Conservation (phyloP, 2,113 vertebrate genomes). For the Bambusicola thoracicus region DNA sequence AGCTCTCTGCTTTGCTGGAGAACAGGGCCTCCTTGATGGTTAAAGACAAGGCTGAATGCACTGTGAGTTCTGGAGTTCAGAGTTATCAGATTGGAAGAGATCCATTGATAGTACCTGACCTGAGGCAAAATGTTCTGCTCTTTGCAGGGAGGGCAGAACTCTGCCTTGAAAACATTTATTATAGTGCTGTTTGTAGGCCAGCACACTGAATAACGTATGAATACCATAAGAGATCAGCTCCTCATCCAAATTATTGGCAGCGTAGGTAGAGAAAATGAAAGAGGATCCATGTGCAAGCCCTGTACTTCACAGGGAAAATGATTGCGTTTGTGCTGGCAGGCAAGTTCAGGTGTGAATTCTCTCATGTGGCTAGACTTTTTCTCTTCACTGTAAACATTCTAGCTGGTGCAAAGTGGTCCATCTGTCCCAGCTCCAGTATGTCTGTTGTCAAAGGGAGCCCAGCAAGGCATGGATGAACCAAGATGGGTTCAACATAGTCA, state of each 20-base stretch:
- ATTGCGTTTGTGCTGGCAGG: neutral
- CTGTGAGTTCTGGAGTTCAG: neutral
- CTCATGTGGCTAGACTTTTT: neutral
- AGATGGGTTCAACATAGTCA: neutral
- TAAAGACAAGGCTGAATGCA: neutral
- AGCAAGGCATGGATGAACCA: neutral
- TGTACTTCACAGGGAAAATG: neutral
- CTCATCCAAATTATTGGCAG: neutral
- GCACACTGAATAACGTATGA: neutral
- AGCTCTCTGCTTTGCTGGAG: neutral
- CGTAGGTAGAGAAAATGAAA: neutral
- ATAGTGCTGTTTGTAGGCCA: neutral
- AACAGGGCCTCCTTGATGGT: neutral
- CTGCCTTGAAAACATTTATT: neutral
- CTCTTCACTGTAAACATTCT: neutral
- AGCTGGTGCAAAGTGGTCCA: neutral
- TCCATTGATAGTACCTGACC: neutral
- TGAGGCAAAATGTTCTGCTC: neutral
- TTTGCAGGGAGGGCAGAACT: neutral
- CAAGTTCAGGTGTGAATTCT: neutral
- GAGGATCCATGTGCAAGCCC: neutral
- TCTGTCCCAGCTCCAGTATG: neutral
- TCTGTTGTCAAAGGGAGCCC: neutral
- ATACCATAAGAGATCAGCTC: neutral
- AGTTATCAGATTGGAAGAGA: neutral